Conservation (phyloP, 2,888 invertebrate genomes). For the Drosophila dives region DNA sequence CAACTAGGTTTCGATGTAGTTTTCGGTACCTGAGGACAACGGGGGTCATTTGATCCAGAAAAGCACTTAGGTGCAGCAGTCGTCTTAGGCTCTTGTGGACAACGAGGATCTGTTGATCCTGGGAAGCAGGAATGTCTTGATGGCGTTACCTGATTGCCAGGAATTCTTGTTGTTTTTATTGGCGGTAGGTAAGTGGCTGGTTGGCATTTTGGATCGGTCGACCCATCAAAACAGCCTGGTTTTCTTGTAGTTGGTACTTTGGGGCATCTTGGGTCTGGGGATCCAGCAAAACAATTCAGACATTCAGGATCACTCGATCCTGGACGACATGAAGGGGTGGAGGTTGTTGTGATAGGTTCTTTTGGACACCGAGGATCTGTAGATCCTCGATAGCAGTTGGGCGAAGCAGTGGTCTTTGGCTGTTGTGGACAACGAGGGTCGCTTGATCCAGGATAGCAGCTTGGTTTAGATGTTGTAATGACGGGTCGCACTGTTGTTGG, state of each 20-base stretch:
- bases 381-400: not conserved
- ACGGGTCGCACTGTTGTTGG: slow-evolving; percentile 27
- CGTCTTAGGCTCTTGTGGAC: slow-evolving; percentile 29
- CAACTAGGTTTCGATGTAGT: slow-evolving; percentile 49
- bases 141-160: slow-evolving; percentile 37
- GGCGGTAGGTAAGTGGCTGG: slow-evolving; percentile 40
- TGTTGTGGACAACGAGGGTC: slow-evolving; percentile 37
- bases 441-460: slow-evolving; percentile 66
- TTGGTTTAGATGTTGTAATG: not conserved
- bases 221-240: slow-evolving; percentile 47
- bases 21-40: slow-evolving; percentile 12
- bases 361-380: slow-evolving; percentile 48
- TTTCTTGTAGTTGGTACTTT: slow-evolving; percentile 36
- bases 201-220: slow-evolving; percentile 59
- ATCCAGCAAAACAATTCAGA: slow-evolving; percentile 48
- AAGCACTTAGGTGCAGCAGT: slow-evolving; percentile 63
- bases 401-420: too few species aligned
- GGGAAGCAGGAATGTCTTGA: slow-evolving; percentile 21
- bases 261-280: slow-evolving; percentile 49
- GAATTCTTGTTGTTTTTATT: slow-evolving; percentile 27
- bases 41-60: slow-evolving; percentile 79
- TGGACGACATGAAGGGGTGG: slow-evolving; percentile 36
- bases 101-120: slow-evolving; percentile 55
- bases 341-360: slow-evolving; percentile 22
- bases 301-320: slow-evolving; percentile 34